Evolutionary conservation across 2,113 vertebrate genomes (phyloP), one percentile per base, ranked within the genome.

Genomic region (Callochromis pleurospilus): DNA sequence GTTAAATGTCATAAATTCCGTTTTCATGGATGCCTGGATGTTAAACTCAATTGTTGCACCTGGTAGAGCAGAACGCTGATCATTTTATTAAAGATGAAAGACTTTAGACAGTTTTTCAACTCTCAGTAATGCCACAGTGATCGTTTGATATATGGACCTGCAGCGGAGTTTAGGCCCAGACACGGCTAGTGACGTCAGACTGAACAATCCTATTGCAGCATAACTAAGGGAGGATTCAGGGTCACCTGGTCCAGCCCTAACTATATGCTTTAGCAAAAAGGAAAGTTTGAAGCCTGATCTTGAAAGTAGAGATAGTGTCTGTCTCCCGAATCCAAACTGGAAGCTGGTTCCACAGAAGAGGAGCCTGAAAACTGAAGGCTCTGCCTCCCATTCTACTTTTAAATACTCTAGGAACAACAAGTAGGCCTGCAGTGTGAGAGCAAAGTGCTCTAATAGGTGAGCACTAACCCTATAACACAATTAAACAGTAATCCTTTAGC

Each of bases 351-450:
- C 11, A 24, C 6, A 24, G 10, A 12, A 24, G 53, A 54, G n/a
- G n/a, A 11, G 2, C 53, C 53, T 13, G 21, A 55, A 55, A 24
- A 55, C 53, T 55, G 21, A 13, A 55, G 21, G 21, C 21, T 55
- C 21, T 24, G 0, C 53, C 53, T 55, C 53, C 21, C 6, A 13
- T 55, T 55, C 21, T 55, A 55, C 2, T 55, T 55, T 55, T 55
- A 55, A 13, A 55, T 55, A 24, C 53, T 24, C 21, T 24, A 54
- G 53, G 53, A 55, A 55, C 21, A 55, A 55, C 53, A 55, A 13
- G 53, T 13, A 55, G 0, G 53, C 4, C 53, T 26, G 53, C 11
- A 55, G 53, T 0, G 53, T 0, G 2, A 3, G 21, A 55, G 21
- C 2, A 0, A 55, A 55, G 53, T 55, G 21, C 11, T 1, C 11